Conservation (phyloP, 1,140 invertebrate species). For the Dolichoris vasculosae region DNA sequence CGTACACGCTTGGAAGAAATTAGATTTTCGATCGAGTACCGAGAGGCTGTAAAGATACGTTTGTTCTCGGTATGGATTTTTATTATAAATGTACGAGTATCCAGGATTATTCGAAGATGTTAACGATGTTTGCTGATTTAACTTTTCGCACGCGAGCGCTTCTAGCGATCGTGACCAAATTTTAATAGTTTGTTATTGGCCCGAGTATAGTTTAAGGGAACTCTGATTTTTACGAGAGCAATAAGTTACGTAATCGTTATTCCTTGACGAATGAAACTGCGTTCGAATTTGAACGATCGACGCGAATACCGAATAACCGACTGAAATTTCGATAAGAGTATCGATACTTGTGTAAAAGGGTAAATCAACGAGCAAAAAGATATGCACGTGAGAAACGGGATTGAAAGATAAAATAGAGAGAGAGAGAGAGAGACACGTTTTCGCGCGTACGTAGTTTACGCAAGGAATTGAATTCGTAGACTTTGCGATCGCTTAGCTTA, state of each 20-base stretch:
- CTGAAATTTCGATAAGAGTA: neutral
- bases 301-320: neutral
- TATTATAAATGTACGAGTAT: neutral
- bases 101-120: neutral
- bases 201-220: neutral
- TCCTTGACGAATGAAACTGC: neutral
- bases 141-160: neutral
- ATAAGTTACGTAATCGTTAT: neutral
- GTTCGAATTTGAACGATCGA: neutral
- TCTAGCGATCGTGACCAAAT: neutral
- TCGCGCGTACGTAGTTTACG: conserved; percentile 40
- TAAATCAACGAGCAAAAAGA: neutral
- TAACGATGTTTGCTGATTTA: neutral
- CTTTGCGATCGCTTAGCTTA: conserved; percentile 49
- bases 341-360: neutral
- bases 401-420: conserved; percentile 4
- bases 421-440: neutral
- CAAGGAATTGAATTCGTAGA: conserved; percentile 53
- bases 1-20: too few species aligned
- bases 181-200: neutral
- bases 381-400: conserved; percentile 32
- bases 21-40: too few species aligned
- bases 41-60: too few species aligned
- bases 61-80: neutral
- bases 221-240: neutral